A percentile compares a stretch with the other conserved stretches of the same genome.
phyloP scores from a whole-genome alignment of 2,113 vertebrate species.

The Acrocephalus arundinaceus region DNA sequence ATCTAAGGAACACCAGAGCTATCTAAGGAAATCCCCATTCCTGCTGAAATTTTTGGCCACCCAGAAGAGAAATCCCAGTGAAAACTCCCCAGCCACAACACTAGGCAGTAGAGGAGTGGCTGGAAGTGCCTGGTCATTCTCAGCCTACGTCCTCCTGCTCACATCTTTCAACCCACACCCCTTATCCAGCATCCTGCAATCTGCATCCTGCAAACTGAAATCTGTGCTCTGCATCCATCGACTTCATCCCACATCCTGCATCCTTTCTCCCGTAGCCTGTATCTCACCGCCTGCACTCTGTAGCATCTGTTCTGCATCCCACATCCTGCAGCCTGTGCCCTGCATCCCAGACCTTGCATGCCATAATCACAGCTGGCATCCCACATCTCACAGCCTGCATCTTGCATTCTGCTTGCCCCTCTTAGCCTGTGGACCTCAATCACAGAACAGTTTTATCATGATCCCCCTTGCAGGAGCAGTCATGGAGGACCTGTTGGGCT shows the following conservation, averaged over 20 bases:
- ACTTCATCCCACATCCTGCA: not conserved
- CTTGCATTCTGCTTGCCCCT: not conserved
- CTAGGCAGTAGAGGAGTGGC: not conserved
- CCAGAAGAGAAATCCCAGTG: not conserved
- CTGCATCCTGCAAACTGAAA: not conserved
- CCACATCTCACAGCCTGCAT: not conserved
- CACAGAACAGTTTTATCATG: not conserved
- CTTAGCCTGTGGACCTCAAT: not conserved
- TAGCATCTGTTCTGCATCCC: not conserved
- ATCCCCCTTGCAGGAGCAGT: not conserved
- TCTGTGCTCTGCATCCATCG: not conserved
- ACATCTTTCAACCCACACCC: fast-evolving
- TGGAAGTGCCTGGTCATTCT: not conserved
- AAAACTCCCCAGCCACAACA: not conserved
- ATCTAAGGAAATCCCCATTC: not conserved
- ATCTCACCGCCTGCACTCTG: not conserved
- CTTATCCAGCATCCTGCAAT: not conserved
- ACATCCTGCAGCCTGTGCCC: not conserved
- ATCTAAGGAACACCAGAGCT: not conserved
- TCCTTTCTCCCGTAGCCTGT: not conserved
- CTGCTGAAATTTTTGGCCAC: not conserved
- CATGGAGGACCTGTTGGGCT: fast-evolving
- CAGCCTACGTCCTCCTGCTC: not conserved
- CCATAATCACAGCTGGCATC: not conserved
- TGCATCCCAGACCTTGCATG: not conserved